Evolutionary conservation across 2,888 invertebrate genomes (phyloP), one percentile per base, ranked within the genome.

Genomic region (Hermaeophaga mercurialis): DNA sequence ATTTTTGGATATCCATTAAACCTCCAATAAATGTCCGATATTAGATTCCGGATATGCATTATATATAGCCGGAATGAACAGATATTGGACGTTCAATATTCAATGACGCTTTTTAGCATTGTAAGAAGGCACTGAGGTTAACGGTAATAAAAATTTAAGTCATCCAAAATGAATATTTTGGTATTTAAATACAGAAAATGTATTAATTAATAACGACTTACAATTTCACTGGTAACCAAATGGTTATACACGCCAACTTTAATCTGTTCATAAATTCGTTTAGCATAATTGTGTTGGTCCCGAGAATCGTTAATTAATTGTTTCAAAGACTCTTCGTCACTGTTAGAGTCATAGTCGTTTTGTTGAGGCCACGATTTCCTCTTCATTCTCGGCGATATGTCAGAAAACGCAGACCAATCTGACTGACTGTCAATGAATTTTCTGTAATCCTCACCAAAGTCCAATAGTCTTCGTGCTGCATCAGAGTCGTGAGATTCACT

Each of bases 391-490:
- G 81, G 80, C 19, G 81, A 81, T 66, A 78, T 73, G 57, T 79
- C 79, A 22, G 80, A 78, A 66, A 81, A 78, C 36, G 89, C 89
- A 45, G 90, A 90, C 79, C 92, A 91, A 79, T 94, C 94, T 0
- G 93, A 94, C 73, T 93, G 93, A 61, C 93, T 93, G 80, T 93
- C 94, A 46, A 94, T 82, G 79, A 88, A 93, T 70, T 89, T 90
- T 73, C 93, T 84, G 79, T 94, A 94, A 78, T 94, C 94, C 76
- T 94, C 94, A 24, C 93, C 93, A 73, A 93, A 93, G 73, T 94
- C 92, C 63, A 93, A 79, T 12, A 94, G 80, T 60, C 87, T 84
- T 56, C 91, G 84, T 31, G 93, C 91, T 24, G 90, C 88, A 78
- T 94, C 93, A 1, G 91, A 88, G 75, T 94, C 94, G 4, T 87